Percentiles rank a stretch among this genome's conserved stretches.
These are phyloP conservation scores for Cydia fagiglandana DNA, from an alignment of 1,140 invertebrate species.

Conservation along the genomic window DNA sequence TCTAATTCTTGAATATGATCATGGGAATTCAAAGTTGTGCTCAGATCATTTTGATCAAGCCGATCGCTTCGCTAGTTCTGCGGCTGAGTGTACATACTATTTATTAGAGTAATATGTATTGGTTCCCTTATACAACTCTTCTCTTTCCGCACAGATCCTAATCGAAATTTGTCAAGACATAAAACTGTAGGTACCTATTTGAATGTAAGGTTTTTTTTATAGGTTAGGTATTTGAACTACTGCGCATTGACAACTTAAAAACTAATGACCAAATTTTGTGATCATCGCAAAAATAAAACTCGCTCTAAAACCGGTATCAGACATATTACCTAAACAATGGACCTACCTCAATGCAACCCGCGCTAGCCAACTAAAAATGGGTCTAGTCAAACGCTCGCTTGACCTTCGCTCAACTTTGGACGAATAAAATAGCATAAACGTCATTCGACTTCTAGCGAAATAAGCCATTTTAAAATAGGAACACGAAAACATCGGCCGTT, in stretches of 20 bases:
- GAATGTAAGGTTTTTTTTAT: too few relatives aligned
- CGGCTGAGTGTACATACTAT: too few relatives aligned
- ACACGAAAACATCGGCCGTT: background rate
- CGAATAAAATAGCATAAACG: background rate
- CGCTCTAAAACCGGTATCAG: background rate
- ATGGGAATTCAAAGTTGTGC: too few relatives aligned
- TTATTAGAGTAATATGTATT: too few relatives aligned
- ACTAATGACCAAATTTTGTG: background rate
- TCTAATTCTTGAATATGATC: too few relatives aligned
- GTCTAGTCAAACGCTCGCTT: background rate
- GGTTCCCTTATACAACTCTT: too few relatives aligned
- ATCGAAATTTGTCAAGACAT: too few relatives aligned
- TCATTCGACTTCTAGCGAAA: background rate
- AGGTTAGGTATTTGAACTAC: background rate
- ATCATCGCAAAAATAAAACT: background rate
- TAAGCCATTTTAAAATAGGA: slow-evolving; percentile 1
- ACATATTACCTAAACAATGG: slow-evolving; percentile 8
- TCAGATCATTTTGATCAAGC: too few relatives aligned
- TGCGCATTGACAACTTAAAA: background rate
- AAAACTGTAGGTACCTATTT: too few relatives aligned
- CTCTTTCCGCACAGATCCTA: too few relatives aligned
- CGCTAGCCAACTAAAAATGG: background rate
- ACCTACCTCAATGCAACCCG: background rate
- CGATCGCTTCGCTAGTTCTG: too few relatives aligned
- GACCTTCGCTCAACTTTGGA: background rate